A percentile compares a stretch with the other conserved stretches of the same genome.
Evolutionary conservation across 1,140 invertebrate genomes (phyloP).

Genomic region (Eurosta solidaginis): DNA sequence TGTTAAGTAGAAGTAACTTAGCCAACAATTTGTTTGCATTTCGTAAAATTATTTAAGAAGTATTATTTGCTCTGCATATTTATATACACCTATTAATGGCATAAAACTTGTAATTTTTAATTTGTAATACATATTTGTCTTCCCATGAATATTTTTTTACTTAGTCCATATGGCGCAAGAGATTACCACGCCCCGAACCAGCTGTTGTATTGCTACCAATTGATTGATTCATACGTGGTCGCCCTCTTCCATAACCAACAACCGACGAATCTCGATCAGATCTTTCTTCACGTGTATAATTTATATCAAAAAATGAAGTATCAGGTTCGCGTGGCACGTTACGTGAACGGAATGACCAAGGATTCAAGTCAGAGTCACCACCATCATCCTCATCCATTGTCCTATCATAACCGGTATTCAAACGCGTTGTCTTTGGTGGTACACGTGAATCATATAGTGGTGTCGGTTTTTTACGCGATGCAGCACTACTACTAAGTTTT

Average conservation of each 20-base stretch:
- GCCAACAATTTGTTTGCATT: too few species aligned
- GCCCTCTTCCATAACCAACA: conserved; percentile 29
- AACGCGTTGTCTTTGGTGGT: not conserved
- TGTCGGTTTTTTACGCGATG: not conserved
- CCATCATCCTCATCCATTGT: not conserved
- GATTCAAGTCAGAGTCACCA: conserved; percentile 9
- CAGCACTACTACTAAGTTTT: not conserved
- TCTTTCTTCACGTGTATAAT: not conserved
- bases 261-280: not conserved
- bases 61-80: too few species aligned
- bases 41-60: too few species aligned
- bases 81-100: too few species aligned
- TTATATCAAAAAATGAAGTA: conserved; percentile 30
- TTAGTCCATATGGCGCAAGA: not conserved
- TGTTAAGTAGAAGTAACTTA: too few species aligned
- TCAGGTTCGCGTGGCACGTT: conserved; percentile 30
- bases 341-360: conserved; percentile 28
- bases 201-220: not conserved
- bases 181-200: conserved; percentile 22
- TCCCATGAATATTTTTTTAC: too few species aligned
- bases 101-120: too few species aligned
- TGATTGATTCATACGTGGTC: not conserved
- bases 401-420: not conserved
- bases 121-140: too few species aligned
- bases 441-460: not conserved